Evolutionary conservation across 2,797 vertebrate genomes (phyloP), one percentile per base, ranked within the genome.

Genomic region (Cheirogaleus major): DNA sequence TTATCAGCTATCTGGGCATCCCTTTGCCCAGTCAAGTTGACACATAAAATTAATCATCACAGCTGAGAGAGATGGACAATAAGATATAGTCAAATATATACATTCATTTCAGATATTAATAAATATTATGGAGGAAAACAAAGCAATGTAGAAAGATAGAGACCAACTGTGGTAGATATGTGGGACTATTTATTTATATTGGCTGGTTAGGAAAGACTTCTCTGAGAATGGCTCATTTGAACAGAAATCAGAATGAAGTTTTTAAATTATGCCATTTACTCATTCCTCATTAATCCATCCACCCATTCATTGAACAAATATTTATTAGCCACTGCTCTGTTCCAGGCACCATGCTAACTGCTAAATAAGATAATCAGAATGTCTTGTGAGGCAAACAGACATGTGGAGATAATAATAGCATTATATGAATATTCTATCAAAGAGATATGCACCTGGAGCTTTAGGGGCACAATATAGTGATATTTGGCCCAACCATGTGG

Each of bases 301-400:
- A 61, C 45, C 38, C 18, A 41, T 50, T 95, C 57, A 87, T 63
- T 22, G 15, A 93, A 89, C 6, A 92, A 93, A n/a, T 9, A 17
- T 87, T 91, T 93, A 80, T 94, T 91, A 89, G 52, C n/a, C n/a
- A 52, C 38, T 72, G 23, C 30, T 79, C 59, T 87, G 43, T 89
- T 27, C 75, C 27, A 92, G 88, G 69, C 38, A 87, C 25, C 86
- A 52, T 91, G 41, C 32, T 89, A 82, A 95, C 17, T 69, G 23
- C n/a, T 83, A n/a, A 82, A 17, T 75, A 92, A 88, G 73, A 67
- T 73, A 76, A 85, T 65, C 30, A 48, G 72, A 85, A 78, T 50
- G 23, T 57, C 73, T 75, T 65, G 0, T 38, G 75, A 80, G 43
- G 15, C 52, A 89, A 80, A n/a, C 18, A 86, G 70, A 69, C 11